Conservation (phyloP, 1,140 invertebrate genomes). For the silkworm (Bombyx mori) region ASM3026992v2 NC_085117.1:791501-792000, state of each 20-base stretch:
- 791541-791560: conserved; percentile 12
- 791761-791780: conserved; percentile 12
- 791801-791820: not conserved
- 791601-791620: conserved; percentile 9
- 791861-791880: conserved; percentile 23
- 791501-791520: conserved; percentile 22
- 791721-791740: conserved; percentile 20
- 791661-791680: too few species aligned
- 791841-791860: conserved; percentile 61
- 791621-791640: conserved; percentile 12
- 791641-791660: not conserved
- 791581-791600: not conserved
- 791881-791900: not conserved
- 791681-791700: conserved; percentile 59
- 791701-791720: conserved; percentile 42
- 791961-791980: conserved; percentile 58
- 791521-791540: conserved; percentile 71
- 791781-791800: not conserved
- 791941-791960: conserved; percentile 64
- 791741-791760: conserved; percentile 16
- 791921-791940: conserved; percentile 47
- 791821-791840: conserved; percentile 5
- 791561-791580: not conserved
- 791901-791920: not conserved
- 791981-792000: conserved; percentile 67